Base-by-base conservation (phyloP, 2,888 invertebrate genomes). In the Trisateles emortualis region DNA sequence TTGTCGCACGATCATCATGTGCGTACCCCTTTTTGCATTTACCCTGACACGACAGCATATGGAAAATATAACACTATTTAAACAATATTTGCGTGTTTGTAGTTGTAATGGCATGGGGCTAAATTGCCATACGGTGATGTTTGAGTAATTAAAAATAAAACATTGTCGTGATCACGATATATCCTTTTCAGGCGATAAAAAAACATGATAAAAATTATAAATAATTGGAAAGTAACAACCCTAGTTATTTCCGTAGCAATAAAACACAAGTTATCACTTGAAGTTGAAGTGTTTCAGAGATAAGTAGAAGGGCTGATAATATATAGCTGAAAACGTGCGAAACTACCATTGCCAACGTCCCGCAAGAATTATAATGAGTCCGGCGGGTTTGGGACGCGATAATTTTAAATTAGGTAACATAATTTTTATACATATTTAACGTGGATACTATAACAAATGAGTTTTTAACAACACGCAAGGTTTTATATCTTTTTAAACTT, bases 1-100 rank as follows among this genome's bases (percentile, higher is more conserved):
- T 83, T 83, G 76, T 67, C 69, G 74, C 67, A 62, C 59, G 59
- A 49, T 55, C 65, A 59, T 57, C 65, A 68, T 83, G 72, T 72
- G 74, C 73, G 69, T 42, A 42, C 41, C 69, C 62, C 64, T 67
- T 57, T 68, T 57, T 66, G 55, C 65, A 65, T 64, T 59, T 54
- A 44, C 60, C 46, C 61, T 53, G 52, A 52, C 59, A 46, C 51
- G 42, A 42, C 36, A 42, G 29, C 42, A 35, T 26, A 30, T 35
- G 35, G 26, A 26, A 19, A 26, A 14, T 35, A 33, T 35, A 13
- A 30, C n/a, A 32, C 22, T 24, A 29, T 17, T n/a, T 36, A 35
- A 24, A 35, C 26, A 41, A 19, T 41, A 26, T 33, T 45, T 40
- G 41, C 22, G 19, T 52, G 40, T 45, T 40, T 51, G 44, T 19